Conservation (phyloP, 2,888 invertebrate genomes). For the Amphipoea lucens region DNA sequence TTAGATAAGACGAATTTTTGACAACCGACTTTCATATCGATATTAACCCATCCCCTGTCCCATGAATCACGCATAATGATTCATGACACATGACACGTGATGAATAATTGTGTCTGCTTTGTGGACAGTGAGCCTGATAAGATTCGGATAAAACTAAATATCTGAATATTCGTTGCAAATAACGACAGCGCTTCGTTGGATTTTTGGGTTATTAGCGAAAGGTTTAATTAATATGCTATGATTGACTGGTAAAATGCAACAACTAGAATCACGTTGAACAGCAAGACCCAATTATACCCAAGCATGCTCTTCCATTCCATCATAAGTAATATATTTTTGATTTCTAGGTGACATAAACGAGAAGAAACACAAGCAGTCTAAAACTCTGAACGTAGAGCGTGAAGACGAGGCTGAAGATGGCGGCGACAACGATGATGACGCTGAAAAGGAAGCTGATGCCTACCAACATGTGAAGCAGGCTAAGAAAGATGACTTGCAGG, state of each 20-base stretch:
- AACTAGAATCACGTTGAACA: neutral
- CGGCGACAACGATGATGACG: slow-evolving; percentile 82
- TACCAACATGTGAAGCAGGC: slow-evolving; percentile 96
- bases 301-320: neutral
- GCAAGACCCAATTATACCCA: neutral
- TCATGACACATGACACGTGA: no score
- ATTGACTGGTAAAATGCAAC: neutral
- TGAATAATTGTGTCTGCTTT: no score
- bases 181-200: neutral
- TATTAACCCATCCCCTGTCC: no score
- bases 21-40: neutral
- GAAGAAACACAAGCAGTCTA: slow-evolving; percentile 91
- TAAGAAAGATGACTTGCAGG: slow-evolving; percentile 93
- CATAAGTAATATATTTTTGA: neutral
- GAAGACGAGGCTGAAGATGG: slow-evolving; percentile 88
- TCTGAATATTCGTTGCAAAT: neutral
- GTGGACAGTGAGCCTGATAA: no score
- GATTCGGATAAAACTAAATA: neutral
- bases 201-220: neutral
- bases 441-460: slow-evolving; percentile 90
- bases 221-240: neutral
- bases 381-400: slow-evolving; percentile 89
- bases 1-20: neutral
- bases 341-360: slow-evolving; percentile 90
- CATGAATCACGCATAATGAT: no score